These are phyloP conservation scores for Perdita meconis DNA, from an alignment of 2,888 invertebrate genomes.

Conservation along the genomic window DNA sequence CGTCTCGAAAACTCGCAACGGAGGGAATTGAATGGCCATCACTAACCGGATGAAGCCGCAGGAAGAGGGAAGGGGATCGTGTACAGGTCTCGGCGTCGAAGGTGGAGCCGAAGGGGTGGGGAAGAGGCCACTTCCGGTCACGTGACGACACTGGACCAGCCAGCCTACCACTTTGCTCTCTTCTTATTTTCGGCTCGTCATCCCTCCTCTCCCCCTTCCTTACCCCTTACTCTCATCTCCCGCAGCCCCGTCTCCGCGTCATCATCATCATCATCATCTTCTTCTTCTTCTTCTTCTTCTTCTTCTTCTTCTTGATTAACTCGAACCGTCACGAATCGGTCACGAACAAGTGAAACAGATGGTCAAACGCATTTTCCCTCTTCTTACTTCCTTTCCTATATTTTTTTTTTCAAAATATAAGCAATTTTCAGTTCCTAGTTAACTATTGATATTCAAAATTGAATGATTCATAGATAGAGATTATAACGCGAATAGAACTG, in stretches of 20 bases:
- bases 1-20: conserved; percentile 43
- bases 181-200: conserved; percentile 83
- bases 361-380: conserved; percentile 20
- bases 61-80: conserved; percentile 36
- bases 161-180: conserved; percentile 83
- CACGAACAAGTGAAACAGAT: conserved; percentile 63
- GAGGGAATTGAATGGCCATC: conserved; percentile 45
- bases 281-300: conserved; percentile 44
- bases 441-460: too few species aligned
- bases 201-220: conserved; percentile 56
- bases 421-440: too few species aligned
- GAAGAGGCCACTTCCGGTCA: conserved; percentile 83
- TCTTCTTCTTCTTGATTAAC: conserved; percentile 61
- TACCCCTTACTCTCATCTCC: conserved; percentile 24
- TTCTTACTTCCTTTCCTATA: too few species aligned
- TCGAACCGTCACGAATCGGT: conserved; percentile 68
- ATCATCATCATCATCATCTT: conserved; percentile 36
- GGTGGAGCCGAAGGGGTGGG: conserved; percentile 55
- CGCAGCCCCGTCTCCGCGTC: background rate
- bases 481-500: too few species aligned
- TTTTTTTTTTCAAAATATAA: too few species aligned
- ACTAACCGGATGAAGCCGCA: conserved; percentile 45
- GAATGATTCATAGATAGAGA: too few species aligned
- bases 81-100: conserved; percentile 60
- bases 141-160: conserved; percentile 81